Evolutionary conservation across 2,797 vertebrate species (phyloP).

Genomic region (Aselliscus stoliczkanus): DNA sequence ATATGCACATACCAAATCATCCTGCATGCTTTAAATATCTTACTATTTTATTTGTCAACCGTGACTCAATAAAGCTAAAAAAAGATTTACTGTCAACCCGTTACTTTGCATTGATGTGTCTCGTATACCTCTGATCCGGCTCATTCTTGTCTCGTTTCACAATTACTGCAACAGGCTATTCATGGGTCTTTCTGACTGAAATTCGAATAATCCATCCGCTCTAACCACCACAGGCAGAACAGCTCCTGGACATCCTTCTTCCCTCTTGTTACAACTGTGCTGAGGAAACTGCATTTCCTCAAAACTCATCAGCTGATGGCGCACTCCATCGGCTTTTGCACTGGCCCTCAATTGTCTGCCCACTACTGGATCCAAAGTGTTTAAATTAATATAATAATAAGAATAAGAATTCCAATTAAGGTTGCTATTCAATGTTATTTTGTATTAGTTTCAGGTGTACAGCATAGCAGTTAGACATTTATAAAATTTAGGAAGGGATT

Average conservation of each 20-base stretch:
- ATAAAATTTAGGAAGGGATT: too few species aligned
- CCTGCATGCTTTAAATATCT: background rate
- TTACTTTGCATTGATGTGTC: background rate
- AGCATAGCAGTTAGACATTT: too few species aligned
- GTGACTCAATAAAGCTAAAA: background rate
- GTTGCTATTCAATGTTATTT: too few species aligned
- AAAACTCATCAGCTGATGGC: background rate
- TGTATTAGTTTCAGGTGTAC: too few species aligned
- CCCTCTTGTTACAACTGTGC: background rate
- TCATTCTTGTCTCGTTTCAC: background rate
- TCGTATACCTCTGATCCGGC: background rate
- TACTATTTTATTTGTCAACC: background rate
- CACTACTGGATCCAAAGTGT: background rate
- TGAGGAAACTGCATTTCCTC: background rate
- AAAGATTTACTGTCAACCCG: background rate
- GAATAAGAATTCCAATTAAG: too few species aligned
- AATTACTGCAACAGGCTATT: background rate
- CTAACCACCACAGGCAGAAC: background rate
- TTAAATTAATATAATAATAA: background rate
- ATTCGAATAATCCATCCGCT: background rate
- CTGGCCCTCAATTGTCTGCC: too few species aligned
- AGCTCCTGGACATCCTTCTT: background rate
- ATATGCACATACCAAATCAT: background rate
- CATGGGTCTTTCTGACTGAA: background rate
- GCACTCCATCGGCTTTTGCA: background rate